Conservation (phyloP, 2,113 vertebrate species). For the Gavia stellata region DNA sequence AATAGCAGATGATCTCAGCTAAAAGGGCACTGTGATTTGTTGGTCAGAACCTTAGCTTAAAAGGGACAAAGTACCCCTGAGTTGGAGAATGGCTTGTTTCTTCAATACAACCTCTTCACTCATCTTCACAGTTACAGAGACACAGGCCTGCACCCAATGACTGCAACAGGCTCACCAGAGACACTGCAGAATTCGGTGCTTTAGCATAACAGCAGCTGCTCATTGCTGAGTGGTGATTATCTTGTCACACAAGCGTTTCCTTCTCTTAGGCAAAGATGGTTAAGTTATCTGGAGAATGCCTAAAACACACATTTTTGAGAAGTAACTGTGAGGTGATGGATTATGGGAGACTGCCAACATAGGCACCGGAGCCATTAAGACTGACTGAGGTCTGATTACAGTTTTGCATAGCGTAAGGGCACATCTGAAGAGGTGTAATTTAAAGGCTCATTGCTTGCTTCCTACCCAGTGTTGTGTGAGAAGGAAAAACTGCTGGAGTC, state of each 20-base stretch:
- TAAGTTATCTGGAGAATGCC: background rate
- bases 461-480: background rate
- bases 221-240: background rate
- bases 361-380: background rate
- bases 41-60: background rate
- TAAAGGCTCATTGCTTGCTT: slow-evolving; percentile 38
- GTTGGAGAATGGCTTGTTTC: background rate
- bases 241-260: background rate
- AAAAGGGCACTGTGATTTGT: background rate
- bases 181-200: background rate
- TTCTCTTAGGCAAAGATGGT: background rate
- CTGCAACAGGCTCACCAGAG: background rate
- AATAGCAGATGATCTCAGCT: background rate
- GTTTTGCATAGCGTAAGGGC: slow-evolving; percentile 16
- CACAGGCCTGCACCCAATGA: background rate
- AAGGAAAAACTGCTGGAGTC: background rate
- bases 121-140: background rate
- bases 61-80: background rate
- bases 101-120: slow-evolving; percentile 18
- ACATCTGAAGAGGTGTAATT: slow-evolving; percentile 22
- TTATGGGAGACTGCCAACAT: background rate
- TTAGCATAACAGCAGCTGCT: background rate
- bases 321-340: background rate
- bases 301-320: background rate
- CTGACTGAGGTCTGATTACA: background rate